A percentile compares a stretch with the other conserved stretches of the same genome.
These are phyloP conservation scores for Brachionus manjavacas DNA, from an alignment of 1,140 invertebrate genomes.

Conservation along the genomic window DNA sequence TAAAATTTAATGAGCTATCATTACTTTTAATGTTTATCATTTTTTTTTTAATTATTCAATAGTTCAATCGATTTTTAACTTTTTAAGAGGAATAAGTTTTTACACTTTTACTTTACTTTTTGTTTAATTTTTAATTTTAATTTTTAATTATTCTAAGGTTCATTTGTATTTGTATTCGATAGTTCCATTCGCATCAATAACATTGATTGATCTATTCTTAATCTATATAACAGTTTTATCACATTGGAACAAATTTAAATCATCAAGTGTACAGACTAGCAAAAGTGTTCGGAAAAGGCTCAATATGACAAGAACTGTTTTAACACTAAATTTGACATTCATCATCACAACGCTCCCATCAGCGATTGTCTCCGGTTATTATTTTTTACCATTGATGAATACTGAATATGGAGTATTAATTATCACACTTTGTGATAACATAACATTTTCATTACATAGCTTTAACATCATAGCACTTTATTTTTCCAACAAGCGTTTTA, in stretches of 20 bases:
- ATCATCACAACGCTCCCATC: conserved; percentile 1
- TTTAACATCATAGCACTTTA: conserved; percentile 8
- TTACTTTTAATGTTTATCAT: no score
- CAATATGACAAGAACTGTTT: neutral
- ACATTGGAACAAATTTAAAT: neutral
- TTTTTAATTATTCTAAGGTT: neutral
- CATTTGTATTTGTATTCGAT: conserved; percentile 16
- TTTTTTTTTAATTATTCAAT: no score
- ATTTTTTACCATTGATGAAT: neutral
- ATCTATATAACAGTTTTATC: neutral
- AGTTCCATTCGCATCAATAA: neutral
- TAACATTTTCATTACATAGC: conserved; percentile 18
- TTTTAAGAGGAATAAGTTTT: no score
- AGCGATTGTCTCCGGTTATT: conserved; percentile 22
- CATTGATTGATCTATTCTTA: neutral
- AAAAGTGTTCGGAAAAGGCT: neutral
- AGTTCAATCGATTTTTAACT: no score
- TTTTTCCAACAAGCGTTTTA: conserved; percentile 4
- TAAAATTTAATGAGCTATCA: no score
- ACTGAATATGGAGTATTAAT: conserved; percentile 3
- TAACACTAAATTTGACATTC: neutral
- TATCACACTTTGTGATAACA: conserved; percentile 12
- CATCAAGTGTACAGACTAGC: neutral
- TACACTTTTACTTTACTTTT: no score
- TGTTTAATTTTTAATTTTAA: no score